Percentiles rank a stretch among this genome's conserved stretches.
These are phyloP conservation scores for Pelosia muscerda DNA, from an alignment of 2,888 invertebrate genomes.

Conservation along the genomic window DNA sequence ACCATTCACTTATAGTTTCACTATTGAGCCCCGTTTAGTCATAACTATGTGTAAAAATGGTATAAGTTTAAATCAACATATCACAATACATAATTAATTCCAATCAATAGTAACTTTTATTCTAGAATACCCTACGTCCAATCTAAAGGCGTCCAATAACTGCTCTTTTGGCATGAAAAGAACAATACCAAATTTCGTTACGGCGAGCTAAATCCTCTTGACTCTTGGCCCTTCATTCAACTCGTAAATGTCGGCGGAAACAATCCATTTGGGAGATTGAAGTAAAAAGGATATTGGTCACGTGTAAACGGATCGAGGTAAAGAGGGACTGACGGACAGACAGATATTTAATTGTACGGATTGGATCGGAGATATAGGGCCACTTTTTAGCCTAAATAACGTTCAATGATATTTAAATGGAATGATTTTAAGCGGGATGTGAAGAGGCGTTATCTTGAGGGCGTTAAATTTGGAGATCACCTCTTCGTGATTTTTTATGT, in stretches of 20 bases:
- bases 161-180: slow-evolving; percentile 1
- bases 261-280: slow-evolving; percentile 42
- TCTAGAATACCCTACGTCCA: no score
- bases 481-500: no score
- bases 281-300: slow-evolving; percentile 45
- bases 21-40: no score
- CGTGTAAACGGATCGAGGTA: slow-evolving; percentile 35
- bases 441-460: not conserved
- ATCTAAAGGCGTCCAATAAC: not conserved
- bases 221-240: slow-evolving; percentile 17
- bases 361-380: slow-evolving; percentile 10
- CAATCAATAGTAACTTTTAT: no score
- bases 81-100: no score
- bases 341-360: slow-evolving; percentile 46
- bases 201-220: not conserved
- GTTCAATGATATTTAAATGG: not conserved
- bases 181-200: not conserved
- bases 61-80: no score
- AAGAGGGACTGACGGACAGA: slow-evolving; percentile 39
- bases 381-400: not conserved
- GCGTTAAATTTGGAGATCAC: not conserved
- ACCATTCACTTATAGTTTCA: no score
- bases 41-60: no score
- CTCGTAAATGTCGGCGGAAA: slow-evolving; percentile 35
- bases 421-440: not conserved